These are phyloP conservation scores for Acestrorhynchus altus DNA, from an alignment of 2,797 vertebrate species.

Conservation along the genomic window DNA sequence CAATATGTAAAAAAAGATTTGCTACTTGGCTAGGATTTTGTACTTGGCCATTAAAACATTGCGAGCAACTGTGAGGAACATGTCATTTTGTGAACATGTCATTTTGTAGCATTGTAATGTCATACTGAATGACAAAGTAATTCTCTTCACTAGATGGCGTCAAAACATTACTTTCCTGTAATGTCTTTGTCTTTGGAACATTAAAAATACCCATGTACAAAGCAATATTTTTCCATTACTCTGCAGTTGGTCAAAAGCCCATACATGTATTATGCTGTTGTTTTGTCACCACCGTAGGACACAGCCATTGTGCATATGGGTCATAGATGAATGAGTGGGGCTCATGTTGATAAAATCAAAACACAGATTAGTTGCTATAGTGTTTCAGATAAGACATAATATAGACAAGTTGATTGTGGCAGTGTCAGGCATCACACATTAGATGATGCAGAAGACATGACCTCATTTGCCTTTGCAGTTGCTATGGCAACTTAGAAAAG, in stretches of 20 bases:
- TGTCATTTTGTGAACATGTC: too few species aligned
- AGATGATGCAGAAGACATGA: constrained; percentile 34
- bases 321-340: not conserved
- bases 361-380: not conserved
- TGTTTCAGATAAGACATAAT: constrained; percentile 2
- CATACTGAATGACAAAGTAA: too few species aligned
- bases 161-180: constrained; percentile 19
- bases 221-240: not conserved
- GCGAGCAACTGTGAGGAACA: too few species aligned
- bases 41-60: too few species aligned
- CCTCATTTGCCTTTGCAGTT: constrained; percentile 46
- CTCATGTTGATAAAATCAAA: not conserved
- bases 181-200: not conserved
- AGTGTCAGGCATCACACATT: constrained; percentile 17
- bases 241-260: not conserved
- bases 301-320: not conserved
- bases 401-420: not conserved
- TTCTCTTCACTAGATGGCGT: constrained; percentile 30
- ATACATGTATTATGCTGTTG: not conserved
- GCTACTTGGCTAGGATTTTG: too few species aligned
- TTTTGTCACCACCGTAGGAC: not conserved
- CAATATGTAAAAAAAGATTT: too few species aligned
- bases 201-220: not conserved
- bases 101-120: too few species aligned
- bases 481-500: constrained; percentile 39